Base-by-base conservation (phyloP, 2,797 vertebrate genomes). In the Aeoliscus strigatus region DNA sequence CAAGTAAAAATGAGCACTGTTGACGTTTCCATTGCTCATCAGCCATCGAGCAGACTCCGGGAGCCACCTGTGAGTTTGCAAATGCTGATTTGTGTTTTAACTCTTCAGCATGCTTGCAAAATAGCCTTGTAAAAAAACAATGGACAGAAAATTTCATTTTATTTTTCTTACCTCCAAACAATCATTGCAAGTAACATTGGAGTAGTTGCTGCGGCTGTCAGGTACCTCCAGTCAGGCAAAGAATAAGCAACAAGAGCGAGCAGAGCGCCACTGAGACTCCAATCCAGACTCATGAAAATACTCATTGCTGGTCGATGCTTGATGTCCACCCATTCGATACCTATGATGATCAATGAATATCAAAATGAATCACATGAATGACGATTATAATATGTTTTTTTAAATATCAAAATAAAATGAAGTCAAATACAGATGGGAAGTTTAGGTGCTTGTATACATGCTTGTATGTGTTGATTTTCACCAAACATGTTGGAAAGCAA, bases 151-250 rank as follows among this genome's bases (percentile, higher is more conserved):
- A 41, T 5, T 13, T 11, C 3, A 27, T 6, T 27, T 4, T 27
- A n/a, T 11, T 39, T 16, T 61, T 7, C 87, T 90, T 77, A 94
- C 92, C 91, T 82, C 80, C 91, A 82, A 51, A 52, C 82, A 52
- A 90, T 1, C 5, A 91, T 68, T 49, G 89, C 89, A 43, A 83
- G 56, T 13, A 73, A 55, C n/a, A 91, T 84, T 0, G 92, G 93
- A 12, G 70, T 38, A 2, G 88, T 92, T 18, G 61, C 39, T 1
- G 31, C n/a, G 1, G 59, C 39, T 1, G 59, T 68, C 34, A 89
- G 68, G 46, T 62, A 29, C 26, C 83, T 74, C 87, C 86, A 89
- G 56, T 86, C 81, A 6, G 51, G 84, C 49, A 84, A 29, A 6
- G 83, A 51, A 52, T 86, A 88, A 10, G 80, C 84, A 6, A 87